Evolutionary conservation across 1,140 invertebrate species (phyloP).

Genomic region (Nymphalis io): DNA sequence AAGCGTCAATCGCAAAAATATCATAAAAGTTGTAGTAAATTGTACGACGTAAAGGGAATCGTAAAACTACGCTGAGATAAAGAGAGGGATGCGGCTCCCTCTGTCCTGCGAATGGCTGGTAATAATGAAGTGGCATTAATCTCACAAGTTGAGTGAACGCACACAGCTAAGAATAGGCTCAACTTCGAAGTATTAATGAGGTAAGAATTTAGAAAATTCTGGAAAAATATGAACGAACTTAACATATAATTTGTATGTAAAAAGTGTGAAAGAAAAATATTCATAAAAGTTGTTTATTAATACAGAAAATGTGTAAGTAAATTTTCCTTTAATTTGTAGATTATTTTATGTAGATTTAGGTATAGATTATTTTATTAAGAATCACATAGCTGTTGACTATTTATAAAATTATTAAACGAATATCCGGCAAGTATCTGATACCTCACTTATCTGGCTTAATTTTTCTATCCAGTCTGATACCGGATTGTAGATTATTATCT

Average conservation of each 20-base stretch:
- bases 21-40: slow-evolving; percentile 22
- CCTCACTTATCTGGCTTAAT: no score
- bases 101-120: slow-evolving; percentile 31
- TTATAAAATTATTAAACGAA: no score
- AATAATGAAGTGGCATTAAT: slow-evolving; percentile 36
- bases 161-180: slow-evolving; percentile 10
- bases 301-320: no score
- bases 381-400: no score
- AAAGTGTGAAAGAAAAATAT: no score
- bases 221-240: background rate
- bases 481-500: no score
- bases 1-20: slow-evolving; percentile 4
- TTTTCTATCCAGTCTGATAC: no score
- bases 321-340: no score
- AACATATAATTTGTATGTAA: background rate
- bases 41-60: slow-evolving; percentile 20
- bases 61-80: slow-evolving; percentile 33
- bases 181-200: slow-evolving; percentile 2
- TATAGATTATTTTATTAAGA: no score
- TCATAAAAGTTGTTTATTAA: no score
- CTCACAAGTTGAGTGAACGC: slow-evolving; percentile 15
- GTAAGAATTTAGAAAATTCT: slow-evolving; percentile 1
- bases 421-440: no score
- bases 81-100: slow-evolving; percentile 30
- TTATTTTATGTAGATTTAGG: no score